Evolutionary conservation across 2,797 vertebrate species (phyloP), one percentile per base, ranked within the genome.

Genomic region (Masticophis lateralis): DNA sequence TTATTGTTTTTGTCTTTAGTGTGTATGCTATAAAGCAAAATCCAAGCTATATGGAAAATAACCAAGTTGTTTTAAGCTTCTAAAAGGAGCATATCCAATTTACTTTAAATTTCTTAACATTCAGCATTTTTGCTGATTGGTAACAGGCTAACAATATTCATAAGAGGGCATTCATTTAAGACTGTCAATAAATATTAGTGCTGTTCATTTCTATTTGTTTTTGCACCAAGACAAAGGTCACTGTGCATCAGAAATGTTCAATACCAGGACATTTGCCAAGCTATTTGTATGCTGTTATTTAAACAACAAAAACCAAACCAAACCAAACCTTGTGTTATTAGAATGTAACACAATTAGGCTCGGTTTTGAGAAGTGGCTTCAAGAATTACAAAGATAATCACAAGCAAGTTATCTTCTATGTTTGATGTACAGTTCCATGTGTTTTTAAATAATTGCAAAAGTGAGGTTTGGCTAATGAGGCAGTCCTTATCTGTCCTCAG

Each of bases 381-480:
- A 96, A 97, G 95, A 97, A 95, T 94, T 96, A 96, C 96, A 97
- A 93, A 91, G 79, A 97, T 96, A 97, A 97, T 97, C 97, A 95
- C 92, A 97, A 95, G 96, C 97, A 97, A 97, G 97, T 97, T 97
- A 97, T 96, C 97, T 96, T 95, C 95, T 93, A 94, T 96, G 92
- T 97, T 97, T 97, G 97, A 98, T 97, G 96, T 96, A 98, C 97
- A 97, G 97, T 96, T 95, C 96, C 94, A 95, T 92, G 96, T 96
- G 97, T 97, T 96, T 61, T 96, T 94, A 98, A 98, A 98, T 98
- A 98, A 98, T 98, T 97, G 97, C 97, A 96, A 97, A 97, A 98
- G 97, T 98, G 97, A 95, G 95, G 95, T 93, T 96, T 91, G 89
- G 96, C 97, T 98, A 98, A 98, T 97, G 97, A 98, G 97, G 96